Evolutionary conservation across 2,797 vertebrate genomes (phyloP).

Genomic region (Kryptopterus vitreolus): DNA sequence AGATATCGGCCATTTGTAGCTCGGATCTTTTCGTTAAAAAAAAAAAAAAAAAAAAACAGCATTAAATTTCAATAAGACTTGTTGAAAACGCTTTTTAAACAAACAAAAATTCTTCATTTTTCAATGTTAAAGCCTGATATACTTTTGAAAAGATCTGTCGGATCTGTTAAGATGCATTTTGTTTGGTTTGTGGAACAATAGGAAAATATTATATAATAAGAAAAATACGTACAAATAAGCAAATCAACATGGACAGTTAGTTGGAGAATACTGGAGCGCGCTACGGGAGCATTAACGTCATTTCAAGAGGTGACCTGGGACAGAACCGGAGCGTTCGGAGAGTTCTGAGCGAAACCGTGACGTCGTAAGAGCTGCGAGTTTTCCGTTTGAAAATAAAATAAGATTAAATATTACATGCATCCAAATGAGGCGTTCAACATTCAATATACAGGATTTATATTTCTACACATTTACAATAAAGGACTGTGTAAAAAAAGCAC

Average conservation of each 20-base stretch:
- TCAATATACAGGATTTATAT: slow-evolving; percentile 17
- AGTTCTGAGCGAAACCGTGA: not conserved
- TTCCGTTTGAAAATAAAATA: not conserved
- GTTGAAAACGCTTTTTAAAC: not conserved
- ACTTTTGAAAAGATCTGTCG: too few relatives aligned
- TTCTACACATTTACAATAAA: slow-evolving; percentile 64
- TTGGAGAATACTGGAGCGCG: too few relatives aligned
- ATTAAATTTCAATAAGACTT: not conserved
- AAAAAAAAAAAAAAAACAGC: not conserved
- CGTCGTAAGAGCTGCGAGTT: slow-evolving; percentile 6
- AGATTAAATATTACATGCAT: slow-evolving; percentile 16
- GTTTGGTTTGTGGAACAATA: not conserved
- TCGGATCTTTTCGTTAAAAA: too few relatives aligned
- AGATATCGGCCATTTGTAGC: not conserved
- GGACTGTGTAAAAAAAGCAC: slow-evolving; percentile 80
- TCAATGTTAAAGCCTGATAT: not conserved
- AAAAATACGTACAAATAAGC: not conserved
- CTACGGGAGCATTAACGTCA: not conserved
- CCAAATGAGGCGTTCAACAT: not conserved
- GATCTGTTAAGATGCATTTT: not conserved
- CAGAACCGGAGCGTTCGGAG: not conserved
- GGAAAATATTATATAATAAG: not conserved
- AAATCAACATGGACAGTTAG: too few relatives aligned
- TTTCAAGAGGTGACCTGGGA: not conserved
- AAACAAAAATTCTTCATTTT: not conserved